Percentiles rank a stretch among this genome's conserved stretches.
Conservation (phyloP, 2,113 vertebrate genomes). For the Cariama cristata region DNA sequence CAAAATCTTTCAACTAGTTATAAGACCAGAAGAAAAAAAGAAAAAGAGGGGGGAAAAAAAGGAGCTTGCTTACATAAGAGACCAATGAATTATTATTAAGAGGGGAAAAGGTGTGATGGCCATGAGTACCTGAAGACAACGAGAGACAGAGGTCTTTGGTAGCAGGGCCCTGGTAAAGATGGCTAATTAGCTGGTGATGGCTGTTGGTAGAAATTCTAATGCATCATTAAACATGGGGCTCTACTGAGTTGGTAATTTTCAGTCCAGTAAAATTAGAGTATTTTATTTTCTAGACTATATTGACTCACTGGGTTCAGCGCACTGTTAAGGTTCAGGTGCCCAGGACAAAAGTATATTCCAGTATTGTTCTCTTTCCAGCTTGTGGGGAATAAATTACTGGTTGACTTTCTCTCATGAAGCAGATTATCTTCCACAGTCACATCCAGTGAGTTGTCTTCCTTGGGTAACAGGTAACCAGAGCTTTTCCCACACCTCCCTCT, state of each 20-base stretch:
- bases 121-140: not conserved
- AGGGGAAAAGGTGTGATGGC: not conserved
- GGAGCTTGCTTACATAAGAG: not conserved
- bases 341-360: not conserved
- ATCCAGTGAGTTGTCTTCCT: not conserved
- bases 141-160: not conserved
- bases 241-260: not conserved
- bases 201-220: not conserved
- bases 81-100: not conserved
- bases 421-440: not conserved
- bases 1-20: not conserved
- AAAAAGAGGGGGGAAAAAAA: rapidly evolving
- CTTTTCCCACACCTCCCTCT: not conserved
- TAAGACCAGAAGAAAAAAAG: not conserved
- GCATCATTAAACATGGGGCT: not conserved
- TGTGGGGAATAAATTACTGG: not conserved
- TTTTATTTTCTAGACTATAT: not conserved
- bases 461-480: not conserved
- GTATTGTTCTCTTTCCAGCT: not conserved
- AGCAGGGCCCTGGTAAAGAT: not conserved
- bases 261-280: not conserved
- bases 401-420: not conserved
- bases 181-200: not conserved
- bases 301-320: not conserved
- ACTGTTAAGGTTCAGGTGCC: not conserved